These are phyloP conservation scores for Rhynchonema sp. DNA, from an alignment of 2,888 invertebrate genomes.

Conservation along the genomic window DNA sequence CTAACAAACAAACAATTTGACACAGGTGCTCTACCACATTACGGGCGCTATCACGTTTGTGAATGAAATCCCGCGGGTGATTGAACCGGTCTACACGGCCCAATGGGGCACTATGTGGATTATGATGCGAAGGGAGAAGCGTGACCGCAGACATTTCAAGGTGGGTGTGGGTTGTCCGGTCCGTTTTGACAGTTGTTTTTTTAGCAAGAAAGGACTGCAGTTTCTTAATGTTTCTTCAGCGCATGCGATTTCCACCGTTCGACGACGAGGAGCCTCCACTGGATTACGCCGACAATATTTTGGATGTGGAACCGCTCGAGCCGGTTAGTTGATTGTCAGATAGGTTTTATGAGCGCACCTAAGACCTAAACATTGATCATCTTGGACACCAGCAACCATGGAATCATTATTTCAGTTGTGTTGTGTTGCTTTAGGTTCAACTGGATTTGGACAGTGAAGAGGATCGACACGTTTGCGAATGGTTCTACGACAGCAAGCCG, in stretches of 20 bases:
- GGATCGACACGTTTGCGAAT: constrained; percentile 48
- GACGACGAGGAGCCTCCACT: constrained; percentile 98
- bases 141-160: constrained; percentile 94
- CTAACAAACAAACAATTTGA: no score
- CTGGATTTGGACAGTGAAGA: constrained; percentile 92
- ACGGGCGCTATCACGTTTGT: constrained; percentile 99
- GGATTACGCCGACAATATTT: constrained; percentile 94
- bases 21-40: constrained; percentile 66
- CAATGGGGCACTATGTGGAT: constrained; percentile 99
- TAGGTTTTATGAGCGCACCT: no score
- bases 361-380: not conserved
- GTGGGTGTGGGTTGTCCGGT: constrained; percentile 1
- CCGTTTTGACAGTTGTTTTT: constrained; percentile 7
- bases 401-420: not conserved
- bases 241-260: constrained; percentile 98
- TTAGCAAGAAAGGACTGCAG: not conserved
- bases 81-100: constrained; percentile 95
- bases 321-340: no score
- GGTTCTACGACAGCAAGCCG: constrained; percentile 98
- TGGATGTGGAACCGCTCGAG: constrained; percentile 95
- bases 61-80: constrained; percentile 98
- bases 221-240: constrained; percentile 19
- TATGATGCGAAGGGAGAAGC: constrained; percentile 97
- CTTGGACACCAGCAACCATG: not conserved
- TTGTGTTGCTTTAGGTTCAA: no score